phyloP scores from a whole-genome alignment of 2,888 invertebrate species.

The Oscheius sp. region DNA sequence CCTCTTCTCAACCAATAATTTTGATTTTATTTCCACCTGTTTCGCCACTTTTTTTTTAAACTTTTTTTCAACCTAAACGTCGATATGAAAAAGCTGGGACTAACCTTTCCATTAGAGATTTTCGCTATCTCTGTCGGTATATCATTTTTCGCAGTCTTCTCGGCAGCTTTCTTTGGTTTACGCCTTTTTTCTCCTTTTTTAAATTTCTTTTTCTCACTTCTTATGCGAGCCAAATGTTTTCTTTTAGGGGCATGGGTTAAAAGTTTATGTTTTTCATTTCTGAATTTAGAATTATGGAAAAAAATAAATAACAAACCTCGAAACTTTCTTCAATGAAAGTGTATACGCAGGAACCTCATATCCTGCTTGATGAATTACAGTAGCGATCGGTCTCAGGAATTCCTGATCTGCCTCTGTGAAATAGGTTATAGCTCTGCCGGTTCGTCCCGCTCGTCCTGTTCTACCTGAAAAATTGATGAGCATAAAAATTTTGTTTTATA shows the following conservation, averaged over 20 bases:
- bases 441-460: constrained; percentile 90
- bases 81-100: too few species aligned
- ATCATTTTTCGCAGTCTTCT: too few species aligned
- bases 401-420: constrained; percentile 88
- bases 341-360: constrained; percentile 91
- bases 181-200: background rate
- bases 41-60: background rate
- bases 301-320: constrained; percentile 62
- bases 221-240: constrained; percentile 48
- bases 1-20: background rate
- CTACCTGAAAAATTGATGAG: constrained; percentile 75
- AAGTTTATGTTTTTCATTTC: constrained; percentile 57
- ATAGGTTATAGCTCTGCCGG: constrained; percentile 89
- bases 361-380: constrained; percentile 88
- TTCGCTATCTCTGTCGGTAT: constrained; percentile 21
- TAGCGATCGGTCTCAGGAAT: constrained; percentile 84
- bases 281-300: constrained; percentile 24
- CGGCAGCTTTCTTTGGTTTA: constrained; percentile 6
- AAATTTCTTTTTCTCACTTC: constrained; percentile 31
- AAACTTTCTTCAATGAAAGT: constrained; percentile 75
- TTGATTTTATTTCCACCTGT: background rate
- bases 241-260: constrained; percentile 56
- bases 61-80: constrained; percentile 4
- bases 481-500: background rate
- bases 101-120: constrained; percentile 1